Base-by-base conservation (phyloP, 2,888 invertebrate species). In the Lampropteryx suffumata region DNA sequence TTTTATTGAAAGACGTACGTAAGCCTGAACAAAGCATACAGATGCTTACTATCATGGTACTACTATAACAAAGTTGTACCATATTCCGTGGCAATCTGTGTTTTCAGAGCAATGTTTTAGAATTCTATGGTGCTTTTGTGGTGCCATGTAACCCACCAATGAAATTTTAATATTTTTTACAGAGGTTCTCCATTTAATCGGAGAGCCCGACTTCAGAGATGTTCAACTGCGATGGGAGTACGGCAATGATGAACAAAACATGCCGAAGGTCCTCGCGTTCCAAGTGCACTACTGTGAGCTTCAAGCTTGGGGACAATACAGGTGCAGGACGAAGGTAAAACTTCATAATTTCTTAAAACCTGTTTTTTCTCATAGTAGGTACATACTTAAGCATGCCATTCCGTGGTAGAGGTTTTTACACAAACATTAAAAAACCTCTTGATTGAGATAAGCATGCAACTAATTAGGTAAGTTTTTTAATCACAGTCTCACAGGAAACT, bases 201-300 rank as follows among this genome's bases (percentile, higher is more conserved):
- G 93, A 24, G 93, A 93, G 68, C 93, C 94, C 13, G 94, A 94
- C 70, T 94, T 93, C 71, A 85, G 93, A 44, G 92, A 92, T 66
- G 93, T 94, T 10, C 87, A 90, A 1, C 84, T 94, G 14, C 91
- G 91, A 35, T 94, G 94, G 94, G 92, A 93, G 66, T 91, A 91
- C 53, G 92, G 92, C 1, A 65, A 66, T 26, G 72, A 62, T 10
- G 82, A 82, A 3, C 83, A 82, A 30, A 69, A 78, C 57, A 59
- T 70, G 54, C 83, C 91, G 36, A 89, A 89, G 59, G 76, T 92
- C 32, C 82, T 92, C 60, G 92, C 92, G 10, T 95, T 94, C 81
- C 93, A 93, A 76, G 91, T 95, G 33, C 92, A 94, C 69, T 95
- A 95, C 79, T 96, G 96, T 78, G 96, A 96, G 74, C 80, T 95